These are phyloP conservation scores for Lucinisca nassula DNA, from an alignment of 2,888 invertebrate genomes.

Conservation along the genomic window DNA sequence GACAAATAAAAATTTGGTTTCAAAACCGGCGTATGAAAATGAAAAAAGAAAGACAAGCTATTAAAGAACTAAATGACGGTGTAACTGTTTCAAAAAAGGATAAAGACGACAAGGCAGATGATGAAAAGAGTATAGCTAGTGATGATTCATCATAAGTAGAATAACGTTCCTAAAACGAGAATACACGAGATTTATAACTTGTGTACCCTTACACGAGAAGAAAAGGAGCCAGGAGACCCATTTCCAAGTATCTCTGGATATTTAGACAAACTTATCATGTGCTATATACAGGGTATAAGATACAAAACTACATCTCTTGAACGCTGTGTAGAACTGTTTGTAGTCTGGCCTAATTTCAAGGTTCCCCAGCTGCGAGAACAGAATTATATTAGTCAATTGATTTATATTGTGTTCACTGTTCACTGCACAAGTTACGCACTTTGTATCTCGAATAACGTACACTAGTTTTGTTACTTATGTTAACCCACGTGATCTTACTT, in stretches of 20 bases:
- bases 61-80: slow-evolving; percentile 83
- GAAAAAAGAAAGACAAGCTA: slow-evolving; percentile 90
- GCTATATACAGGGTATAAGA: not conserved
- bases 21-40: slow-evolving; percentile 99
- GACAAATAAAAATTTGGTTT: slow-evolving; percentile 93
- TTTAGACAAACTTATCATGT: not conserved
- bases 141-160: slow-evolving; percentile 70
- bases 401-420: slow-evolving; percentile 10
- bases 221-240: not conserved
- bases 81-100: slow-evolving; percentile 37
- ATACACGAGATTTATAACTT: not conserved
- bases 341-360: not conserved
- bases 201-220: slow-evolving; percentile 14
- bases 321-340: not conserved
- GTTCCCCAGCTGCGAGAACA: not conserved
- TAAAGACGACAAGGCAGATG: slow-evolving; percentile 45
- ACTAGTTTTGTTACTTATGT: not conserved
- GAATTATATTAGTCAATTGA: not conserved
- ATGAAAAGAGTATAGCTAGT: slow-evolving; percentile 75
- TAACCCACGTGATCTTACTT: slow-evolving; percentile 22
- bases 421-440: not conserved
- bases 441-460: not conserved
- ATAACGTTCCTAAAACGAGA: not conserved
- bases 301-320: not conserved
- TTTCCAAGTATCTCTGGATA: not conserved